Conservation (phyloP, 2,113 vertebrate species). For the Planiliza haematocheilus region DNA sequence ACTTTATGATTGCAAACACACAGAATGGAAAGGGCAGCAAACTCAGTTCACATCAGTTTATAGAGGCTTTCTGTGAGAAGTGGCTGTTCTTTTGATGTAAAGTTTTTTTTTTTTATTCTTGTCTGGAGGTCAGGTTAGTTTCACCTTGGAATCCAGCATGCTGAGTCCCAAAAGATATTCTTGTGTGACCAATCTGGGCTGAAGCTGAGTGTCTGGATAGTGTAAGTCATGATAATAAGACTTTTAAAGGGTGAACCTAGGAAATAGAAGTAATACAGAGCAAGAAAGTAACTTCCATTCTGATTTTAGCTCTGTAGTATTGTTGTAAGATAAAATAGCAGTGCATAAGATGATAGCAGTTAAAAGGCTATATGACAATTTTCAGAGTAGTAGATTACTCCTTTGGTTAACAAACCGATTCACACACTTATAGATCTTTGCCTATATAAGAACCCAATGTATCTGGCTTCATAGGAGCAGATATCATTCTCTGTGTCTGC, state of each 20-base stretch:
- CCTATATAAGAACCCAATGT: too few species aligned
- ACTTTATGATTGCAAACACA: conserved; percentile 17
- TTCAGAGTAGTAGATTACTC: too few species aligned
- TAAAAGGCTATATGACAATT: too few species aligned
- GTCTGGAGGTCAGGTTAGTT: conserved; percentile 22
- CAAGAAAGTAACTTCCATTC: not conserved
- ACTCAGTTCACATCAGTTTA: conserved; percentile 9
- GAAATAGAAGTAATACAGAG: not conserved
- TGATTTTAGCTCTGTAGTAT: too few species aligned
- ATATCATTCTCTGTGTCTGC: not conserved
- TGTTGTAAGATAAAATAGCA: too few species aligned
- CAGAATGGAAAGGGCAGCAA: conserved; percentile 5
- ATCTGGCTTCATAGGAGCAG: too few species aligned
- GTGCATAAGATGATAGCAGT: too few species aligned
- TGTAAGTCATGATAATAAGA: not conserved
- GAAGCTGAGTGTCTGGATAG: not conserved
- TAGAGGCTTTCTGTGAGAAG: not conserved
- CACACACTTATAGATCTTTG: not conserved
- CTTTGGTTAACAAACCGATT: too few species aligned
- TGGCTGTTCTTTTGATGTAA: not conserved
- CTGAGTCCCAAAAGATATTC: conserved; percentile 21
- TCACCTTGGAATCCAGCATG: conserved; percentile 12
- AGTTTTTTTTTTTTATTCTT: not conserved
- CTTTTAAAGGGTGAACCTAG: not conserved
- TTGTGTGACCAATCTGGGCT: conserved; percentile 19